phyloP scores from a whole-genome alignment of 2,888 invertebrate genomes.

The Eupeodes latifasciatus region DNA sequence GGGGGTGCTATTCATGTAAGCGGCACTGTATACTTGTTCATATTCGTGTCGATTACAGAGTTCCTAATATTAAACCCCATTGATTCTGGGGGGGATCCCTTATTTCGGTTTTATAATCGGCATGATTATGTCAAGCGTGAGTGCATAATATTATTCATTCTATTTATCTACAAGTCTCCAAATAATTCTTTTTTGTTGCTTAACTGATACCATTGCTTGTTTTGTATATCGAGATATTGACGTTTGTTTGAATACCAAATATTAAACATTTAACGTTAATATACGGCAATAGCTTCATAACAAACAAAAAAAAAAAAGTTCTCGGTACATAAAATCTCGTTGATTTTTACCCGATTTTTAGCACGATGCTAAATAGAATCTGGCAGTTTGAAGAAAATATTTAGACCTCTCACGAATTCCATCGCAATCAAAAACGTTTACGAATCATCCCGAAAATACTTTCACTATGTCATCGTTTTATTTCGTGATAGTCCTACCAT shows the following conservation, averaged over 20 bases:
- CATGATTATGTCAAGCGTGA: not conserved
- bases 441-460: too few relatives aligned
- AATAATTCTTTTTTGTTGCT: constrained; percentile 1
- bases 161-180: not conserved
- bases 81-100: too few relatives aligned
- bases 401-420: too few relatives aligned
- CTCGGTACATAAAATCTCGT: not conserved
- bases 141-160: not conserved
- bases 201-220: constrained; percentile 11
- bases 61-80: too few relatives aligned
- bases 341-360: not conserved
- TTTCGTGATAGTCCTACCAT: too few relatives aligned
- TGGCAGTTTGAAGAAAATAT: constrained; percentile 10
- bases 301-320: not conserved
- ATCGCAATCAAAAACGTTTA: too few relatives aligned
- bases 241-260: not conserved
- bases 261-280: not conserved
- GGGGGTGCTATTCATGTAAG: too few relatives aligned
- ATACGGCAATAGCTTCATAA: constrained; percentile 2
- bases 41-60: too few relatives aligned
- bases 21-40: too few relatives aligned
- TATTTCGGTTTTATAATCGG: too few relatives aligned
- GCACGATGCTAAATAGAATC: not conserved
- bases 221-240: not conserved
- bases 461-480: too few relatives aligned